Evolutionary conservation across 1,140 invertebrate genomes (phyloP), one percentile per base, ranked within the genome.

Genomic region (Galendromus occidentalis): DNA sequence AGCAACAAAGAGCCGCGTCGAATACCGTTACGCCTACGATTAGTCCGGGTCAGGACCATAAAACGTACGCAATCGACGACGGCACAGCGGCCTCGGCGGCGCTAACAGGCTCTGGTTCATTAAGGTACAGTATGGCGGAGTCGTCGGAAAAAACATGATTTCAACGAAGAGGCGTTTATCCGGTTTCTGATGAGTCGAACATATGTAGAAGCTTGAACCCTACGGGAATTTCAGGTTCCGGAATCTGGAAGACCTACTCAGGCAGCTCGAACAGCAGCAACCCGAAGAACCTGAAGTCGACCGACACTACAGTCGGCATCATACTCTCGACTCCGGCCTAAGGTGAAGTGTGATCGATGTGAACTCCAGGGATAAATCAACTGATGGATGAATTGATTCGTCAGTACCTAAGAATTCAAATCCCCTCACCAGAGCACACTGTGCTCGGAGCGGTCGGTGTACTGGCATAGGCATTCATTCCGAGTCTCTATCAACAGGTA

Each of bases 181-280:
- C n/a, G n/a, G n/a, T n/a, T n/a, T n/a, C n/a, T n/a, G n/a, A n/a
- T n/a, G n/a, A n/a, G n/a, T n/a, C n/a, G n/a, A n/a, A n/a, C n/a
- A n/a, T n/a, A n/a, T n/a, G n/a, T n/a, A n/a, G n/a, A n/a, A n/a
- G 9, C 9, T 9, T 39, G 33, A 39, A 9, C 4, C 4, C 4
- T 39, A 4, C 33, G 9, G 4, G 9, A 39, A 6, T 39, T 77
- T 78, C 17, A 80, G 89, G 51, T 92, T 93, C 72, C 80, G 90
- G 42, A 93, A 88, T 73, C 76, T 94, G 65, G 89, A 92, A 75
- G 89, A 93, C 74, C 80, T 94, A 22, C 89, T 93, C 67, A 78
- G 88, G 51, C 87, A 91, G 75, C 76, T 94, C 65, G 88, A 93
- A 74, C 86, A 91, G 73, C 88, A 91, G 74, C 85, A 59, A 22